These are phyloP conservation scores for Oscheius myriophilus DNA, from an alignment of 2,888 invertebrate genomes.

Conservation along the genomic window DNA sequence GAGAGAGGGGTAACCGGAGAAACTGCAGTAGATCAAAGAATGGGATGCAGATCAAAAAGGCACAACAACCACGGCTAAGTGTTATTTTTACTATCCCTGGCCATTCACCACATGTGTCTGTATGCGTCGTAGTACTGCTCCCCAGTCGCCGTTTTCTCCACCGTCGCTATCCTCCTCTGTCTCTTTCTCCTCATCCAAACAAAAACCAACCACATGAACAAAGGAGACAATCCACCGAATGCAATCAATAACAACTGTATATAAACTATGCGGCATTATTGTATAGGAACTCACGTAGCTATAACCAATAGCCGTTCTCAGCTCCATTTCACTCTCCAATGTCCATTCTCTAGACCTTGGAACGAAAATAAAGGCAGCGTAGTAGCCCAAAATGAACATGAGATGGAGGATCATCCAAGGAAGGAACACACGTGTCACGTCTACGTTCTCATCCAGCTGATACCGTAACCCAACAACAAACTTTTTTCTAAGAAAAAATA, in stretches of 20 bases:
- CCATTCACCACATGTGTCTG: not conserved
- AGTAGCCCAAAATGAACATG: slow-evolving; percentile 6
- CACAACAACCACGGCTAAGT: too few relatives aligned
- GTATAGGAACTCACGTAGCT: slow-evolving; percentile 8
- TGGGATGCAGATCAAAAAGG: not conserved
- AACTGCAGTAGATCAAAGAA: too few relatives aligned
- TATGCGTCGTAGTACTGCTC: slow-evolving; percentile 15
- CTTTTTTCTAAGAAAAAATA: slow-evolving; percentile 8
- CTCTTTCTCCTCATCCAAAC: slow-evolving; percentile 13
- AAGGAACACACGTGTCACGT: slow-evolving; percentile 4
- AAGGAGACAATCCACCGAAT: slow-evolving; percentile 16
- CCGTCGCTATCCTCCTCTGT: not conserved
- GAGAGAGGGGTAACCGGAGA: not conserved
- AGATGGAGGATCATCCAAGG: slow-evolving; percentile 17
- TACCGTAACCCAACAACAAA: slow-evolving; percentile 9
- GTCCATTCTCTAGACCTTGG: slow-evolving; percentile 3
- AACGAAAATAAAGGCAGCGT: not conserved
- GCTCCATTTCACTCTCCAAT: not conserved
- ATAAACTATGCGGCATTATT: not conserved
- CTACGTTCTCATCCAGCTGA: slow-evolving; percentile 22
- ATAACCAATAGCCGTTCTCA: slow-evolving; percentile 11
- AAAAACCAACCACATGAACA: slow-evolving; percentile 19
- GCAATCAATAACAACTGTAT: slow-evolving; percentile 12
- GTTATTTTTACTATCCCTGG: too few relatives aligned
- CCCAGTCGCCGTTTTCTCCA: slow-evolving; percentile 17